Conservation (phyloP, 2,888 invertebrate genomes). For the Zaprionus obscuricornis region DNA sequence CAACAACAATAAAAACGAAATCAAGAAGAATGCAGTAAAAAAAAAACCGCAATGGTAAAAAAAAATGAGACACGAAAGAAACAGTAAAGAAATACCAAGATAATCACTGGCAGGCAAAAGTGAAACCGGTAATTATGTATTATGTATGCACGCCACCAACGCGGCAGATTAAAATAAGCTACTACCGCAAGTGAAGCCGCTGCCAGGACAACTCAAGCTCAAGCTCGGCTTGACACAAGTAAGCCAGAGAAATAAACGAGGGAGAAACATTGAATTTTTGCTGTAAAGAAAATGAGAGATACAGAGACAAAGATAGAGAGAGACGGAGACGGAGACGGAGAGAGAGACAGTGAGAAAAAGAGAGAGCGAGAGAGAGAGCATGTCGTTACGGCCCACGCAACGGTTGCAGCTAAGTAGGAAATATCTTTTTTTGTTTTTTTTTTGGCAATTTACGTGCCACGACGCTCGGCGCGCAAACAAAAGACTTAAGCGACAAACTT, state of each 20-base stretch:
- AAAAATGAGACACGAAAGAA: conserved; percentile 31
- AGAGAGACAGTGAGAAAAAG: not conserved
- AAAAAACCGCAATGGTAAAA: conserved; percentile 58
- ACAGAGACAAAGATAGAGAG: not conserved
- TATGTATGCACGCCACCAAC: conserved; percentile 77
- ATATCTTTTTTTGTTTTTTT: conserved; percentile 40
- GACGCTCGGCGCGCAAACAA: conserved; percentile 65
- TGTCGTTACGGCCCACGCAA: conserved; percentile 56
- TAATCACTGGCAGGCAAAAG: conserved; percentile 69
- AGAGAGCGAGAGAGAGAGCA: not conserved
- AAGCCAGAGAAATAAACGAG: conserved; percentile 3
- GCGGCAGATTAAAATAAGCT: conserved; percentile 69
- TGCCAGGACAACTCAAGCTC: conserved; percentile 57
- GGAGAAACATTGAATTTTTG: too few species aligned
- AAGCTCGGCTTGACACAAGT: conserved; percentile 37
- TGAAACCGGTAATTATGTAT: conserved; percentile 78
- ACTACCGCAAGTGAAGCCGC: conserved; percentile 40
- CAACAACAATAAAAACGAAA: conserved; percentile 4
- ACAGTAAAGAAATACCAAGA: conserved; percentile 70
- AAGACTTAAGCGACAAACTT: conserved; percentile 74
- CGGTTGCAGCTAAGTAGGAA: conserved; percentile 60
- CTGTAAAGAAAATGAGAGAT: too few species aligned
- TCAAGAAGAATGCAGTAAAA: conserved; percentile 38
- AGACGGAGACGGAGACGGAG: not conserved
- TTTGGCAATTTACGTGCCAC: conserved; percentile 71